These are phyloP conservation scores for Lumbricus terrestris DNA, from an alignment of 2,888 invertebrate species.

Conservation along the genomic window DNA sequence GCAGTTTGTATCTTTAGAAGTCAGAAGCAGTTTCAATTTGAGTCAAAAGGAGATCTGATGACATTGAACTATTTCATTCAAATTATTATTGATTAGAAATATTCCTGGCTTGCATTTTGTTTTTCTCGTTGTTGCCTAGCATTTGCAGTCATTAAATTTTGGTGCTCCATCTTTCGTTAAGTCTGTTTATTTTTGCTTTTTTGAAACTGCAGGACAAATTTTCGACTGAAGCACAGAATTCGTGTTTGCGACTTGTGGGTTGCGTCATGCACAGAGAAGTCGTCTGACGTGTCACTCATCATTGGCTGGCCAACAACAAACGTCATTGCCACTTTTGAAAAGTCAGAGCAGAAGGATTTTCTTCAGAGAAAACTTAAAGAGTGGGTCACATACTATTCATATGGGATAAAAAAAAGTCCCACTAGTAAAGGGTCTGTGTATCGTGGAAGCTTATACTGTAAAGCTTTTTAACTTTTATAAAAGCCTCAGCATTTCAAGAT, in stretches of 20 bases:
- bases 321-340: not conserved
- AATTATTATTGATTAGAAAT: not conserved
- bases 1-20: too few species aligned
- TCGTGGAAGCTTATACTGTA: too few species aligned
- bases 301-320: slow-evolving; percentile 11
- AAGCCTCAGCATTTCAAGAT: too few species aligned
- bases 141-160: not conserved
- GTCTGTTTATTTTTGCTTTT: not conserved
- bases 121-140: not conserved
- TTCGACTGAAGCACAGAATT: slow-evolving; percentile 5
- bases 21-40: not conserved
- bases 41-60: not conserved
- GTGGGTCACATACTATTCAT: not conserved
- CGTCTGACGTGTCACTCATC: not conserved
- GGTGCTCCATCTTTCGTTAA: not conserved
- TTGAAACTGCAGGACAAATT: not conserved
- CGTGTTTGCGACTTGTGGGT: not conserved
- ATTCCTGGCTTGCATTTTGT: not conserved
- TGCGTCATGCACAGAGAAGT: not conserved
- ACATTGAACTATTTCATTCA: not conserved
- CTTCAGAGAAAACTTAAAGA: not conserved
- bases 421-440: too few species aligned
- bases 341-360: not conserved
- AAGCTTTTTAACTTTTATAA: too few species aligned
- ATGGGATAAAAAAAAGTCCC: not conserved